These are phyloP conservation scores for Taurulus bubalis DNA, from an alignment of 2,113 vertebrate species.

Conservation along the genomic window DNA sequence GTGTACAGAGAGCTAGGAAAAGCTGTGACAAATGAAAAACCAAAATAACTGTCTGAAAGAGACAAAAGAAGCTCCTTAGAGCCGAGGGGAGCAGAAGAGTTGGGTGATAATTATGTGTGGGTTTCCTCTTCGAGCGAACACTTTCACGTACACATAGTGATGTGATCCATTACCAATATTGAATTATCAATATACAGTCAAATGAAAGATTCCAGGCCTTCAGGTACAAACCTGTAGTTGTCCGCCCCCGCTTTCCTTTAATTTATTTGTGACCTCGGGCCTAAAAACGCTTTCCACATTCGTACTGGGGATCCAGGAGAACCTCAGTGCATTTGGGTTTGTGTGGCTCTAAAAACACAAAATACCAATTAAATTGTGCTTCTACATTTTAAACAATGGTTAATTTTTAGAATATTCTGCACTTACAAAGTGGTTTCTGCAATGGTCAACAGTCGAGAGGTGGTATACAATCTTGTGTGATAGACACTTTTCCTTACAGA, in stretches of 20 bases:
- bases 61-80: not conserved
- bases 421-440: constrained; percentile 65
- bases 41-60: not conserved
- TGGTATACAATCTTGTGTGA: not conserved
- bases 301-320: constrained; percentile 50
- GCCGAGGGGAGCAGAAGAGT: not conserved
- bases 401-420: not conserved
- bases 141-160: not conserved
- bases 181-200: not conserved
- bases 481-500: constrained; percentile 45
- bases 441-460: constrained; percentile 34
- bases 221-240: constrained; percentile 44
- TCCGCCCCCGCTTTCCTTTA: rapidly evolving
- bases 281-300: rapidly evolving
- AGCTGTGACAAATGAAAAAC: not conserved
- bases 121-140: not conserved
- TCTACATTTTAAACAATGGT: not conserved
- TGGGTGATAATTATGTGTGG: not conserved
- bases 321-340: constrained; percentile 54
- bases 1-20: not conserved
- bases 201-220: not conserved
- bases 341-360: constrained; percentile 47
- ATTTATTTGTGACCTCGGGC: rapidly evolving
- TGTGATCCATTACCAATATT: not conserved
- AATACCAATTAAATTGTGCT: not conserved